phyloP scores from a whole-genome alignment of 2,888 invertebrate species.

The Macroteleia sp. region DNA sequence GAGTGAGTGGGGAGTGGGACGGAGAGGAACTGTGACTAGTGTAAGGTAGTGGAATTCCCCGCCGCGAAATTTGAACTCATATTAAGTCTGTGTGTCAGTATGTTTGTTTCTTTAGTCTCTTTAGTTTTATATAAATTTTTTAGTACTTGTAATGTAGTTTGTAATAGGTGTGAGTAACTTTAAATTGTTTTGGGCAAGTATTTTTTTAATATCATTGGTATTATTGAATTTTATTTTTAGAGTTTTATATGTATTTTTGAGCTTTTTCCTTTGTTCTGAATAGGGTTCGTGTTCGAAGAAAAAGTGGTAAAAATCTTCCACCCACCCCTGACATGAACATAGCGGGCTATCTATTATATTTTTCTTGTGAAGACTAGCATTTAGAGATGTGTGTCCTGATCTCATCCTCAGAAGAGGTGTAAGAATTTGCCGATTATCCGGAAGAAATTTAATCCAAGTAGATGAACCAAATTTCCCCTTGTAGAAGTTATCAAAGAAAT shows the following conservation, averaged over 20 bases:
- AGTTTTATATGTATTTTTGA: neutral
- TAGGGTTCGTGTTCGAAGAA: neutral
- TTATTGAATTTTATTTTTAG: neutral
- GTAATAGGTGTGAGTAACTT: neutral
- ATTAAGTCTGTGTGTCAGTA: neutral
- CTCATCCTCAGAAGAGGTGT: slow-evolving; percentile 2
- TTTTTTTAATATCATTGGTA: neutral
- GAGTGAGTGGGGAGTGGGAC: too few species aligned
- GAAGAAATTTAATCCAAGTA: neutral
- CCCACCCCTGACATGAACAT: neutral
- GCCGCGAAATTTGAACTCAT: neutral
- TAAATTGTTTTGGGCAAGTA: neutral
- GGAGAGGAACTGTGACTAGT: too few species aligned
- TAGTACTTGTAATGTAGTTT: neutral
- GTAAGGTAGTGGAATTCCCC: too few species aligned
- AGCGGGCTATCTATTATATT: neutral
- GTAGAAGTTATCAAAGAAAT: neutral
- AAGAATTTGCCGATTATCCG: neutral
- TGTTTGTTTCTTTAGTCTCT: neutral
- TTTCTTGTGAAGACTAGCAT: neutral
- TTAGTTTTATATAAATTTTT: neutral
- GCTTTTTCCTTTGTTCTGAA: neutral
- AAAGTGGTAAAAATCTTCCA: neutral
- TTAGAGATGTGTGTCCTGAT: neutral
- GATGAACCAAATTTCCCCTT: neutral